Base-by-base conservation (phyloP, 2,797 vertebrate species). In the Oreonectes daqikongensis region DNA sequence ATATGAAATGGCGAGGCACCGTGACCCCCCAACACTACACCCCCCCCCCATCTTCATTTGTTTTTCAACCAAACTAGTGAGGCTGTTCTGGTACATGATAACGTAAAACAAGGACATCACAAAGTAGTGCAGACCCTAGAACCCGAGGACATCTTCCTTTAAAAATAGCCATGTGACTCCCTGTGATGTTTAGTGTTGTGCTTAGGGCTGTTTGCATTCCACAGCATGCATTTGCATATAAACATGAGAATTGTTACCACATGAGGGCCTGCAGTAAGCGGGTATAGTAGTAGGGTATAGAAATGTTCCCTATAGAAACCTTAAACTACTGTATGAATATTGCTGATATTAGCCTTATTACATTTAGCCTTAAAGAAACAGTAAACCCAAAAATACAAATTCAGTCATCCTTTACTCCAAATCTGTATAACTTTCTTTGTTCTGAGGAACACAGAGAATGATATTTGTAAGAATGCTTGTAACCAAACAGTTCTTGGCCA, bases 81-180 rank as follows among this genome's bases (percentile, higher is more conserved):
- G 24, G 50, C 38, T 17, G 24, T 67, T 44, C 24, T 32, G 14
- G 26, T 67, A 2, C 10, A 35, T 2, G 40, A 15, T 18, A 59
- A 67, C 20, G 35, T 30, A 28, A 61, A 61, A 35, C 24, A 65
- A 68, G 69, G 26, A 30, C 46, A 64, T 48, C 17, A 66, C n/a
- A 57, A 22, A 63, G 20, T 30, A 32, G 14, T 20, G 24, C 52
- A 69, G 28, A 60, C 72, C 53, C 32, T 6, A 77, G 66, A 26
- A 67, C 67, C 46, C 2, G 10, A 50, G 81, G 81, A 67, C 61
- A 67, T 71, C 22, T n/a, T 61, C 12, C 26, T 77, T 82, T 69
- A 78, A 67, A 82, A 79, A 83, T 74, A 80, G 68, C 50, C 26
- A 69, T 17, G 40, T 64, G 70, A 63, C 66, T 73, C 65, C 24